Base-by-base conservation (phyloP, 2,888 invertebrate species). In the Zele albiditarsus region DNA sequence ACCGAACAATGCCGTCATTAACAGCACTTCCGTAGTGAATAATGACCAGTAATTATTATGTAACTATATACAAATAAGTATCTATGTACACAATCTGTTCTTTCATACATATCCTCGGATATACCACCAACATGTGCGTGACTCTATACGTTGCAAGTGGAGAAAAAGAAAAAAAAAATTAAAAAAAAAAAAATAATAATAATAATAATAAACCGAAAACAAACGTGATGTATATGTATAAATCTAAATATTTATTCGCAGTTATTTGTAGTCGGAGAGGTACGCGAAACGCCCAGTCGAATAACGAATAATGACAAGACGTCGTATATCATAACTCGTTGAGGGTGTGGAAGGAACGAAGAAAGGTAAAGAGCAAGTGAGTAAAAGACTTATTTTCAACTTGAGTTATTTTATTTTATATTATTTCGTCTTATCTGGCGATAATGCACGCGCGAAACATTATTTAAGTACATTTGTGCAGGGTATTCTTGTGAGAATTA, bases 81-180 rank as follows among this genome's bases (percentile, higher is more conserved):
- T 46, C 46, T 46, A 16, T 46, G 46, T 53, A 4, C 20, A n/a
- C 8, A 53, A 53, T 53, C 20, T n/a, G 16, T 33, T 33, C n/a
- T 63, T 33, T 63, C 10, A 33, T 63, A 38, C 8, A 27, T 27
- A 60, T 27, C n/a, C 28, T 28, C 27, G n/a, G 74, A 73, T 75
- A 65, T 71, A 49, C 68, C 76, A 23, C 68, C 62, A 33, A 69
- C 63, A 42, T 38, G 27, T 38, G 74, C 66, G 57, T 53, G 25
- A 23, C 3, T 31, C 20, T 69, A 53, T 53, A 23, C 69, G 58
- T 73, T 69, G 68, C 16, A 42, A 57, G 60, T 58, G 65, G 58
- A 53, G 46, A 42, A 58, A n/a, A 10, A 33, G 16, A 53, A 6
- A 53, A 53, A 42, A 20, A 16, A 14, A 33, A 16, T 42, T 10